These are phyloP conservation scores for Zygaena filipendulae DNA, from an alignment of 2,888 invertebrate species.

Conservation along the genomic window DNA sequence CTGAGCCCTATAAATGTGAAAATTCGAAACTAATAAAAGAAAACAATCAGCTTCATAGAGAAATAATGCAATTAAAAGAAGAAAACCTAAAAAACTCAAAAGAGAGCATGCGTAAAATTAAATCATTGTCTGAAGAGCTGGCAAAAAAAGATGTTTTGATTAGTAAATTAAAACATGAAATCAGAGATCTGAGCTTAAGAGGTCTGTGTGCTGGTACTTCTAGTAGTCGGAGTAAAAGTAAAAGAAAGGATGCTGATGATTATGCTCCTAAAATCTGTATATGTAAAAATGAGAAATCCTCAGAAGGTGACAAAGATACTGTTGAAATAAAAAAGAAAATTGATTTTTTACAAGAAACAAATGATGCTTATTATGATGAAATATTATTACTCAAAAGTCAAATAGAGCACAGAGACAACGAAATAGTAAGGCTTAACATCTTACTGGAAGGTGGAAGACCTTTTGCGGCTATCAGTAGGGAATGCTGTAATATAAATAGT, in stretches of 20 bases:
- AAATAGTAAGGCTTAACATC: conserved; percentile 75
- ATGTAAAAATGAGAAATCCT: conserved; percentile 30
- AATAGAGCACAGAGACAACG: conserved; percentile 71
- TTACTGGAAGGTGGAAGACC: conserved; percentile 80
- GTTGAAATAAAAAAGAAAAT: conserved; percentile 52
- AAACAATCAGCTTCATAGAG: conserved; percentile 77
- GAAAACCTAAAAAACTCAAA: conserved; percentile 66
- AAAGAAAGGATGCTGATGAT: conserved; percentile 34
- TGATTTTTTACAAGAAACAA: conserved; percentile 48
- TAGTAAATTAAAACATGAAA: conserved; percentile 48
- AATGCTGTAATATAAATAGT: conserved; percentile 72
- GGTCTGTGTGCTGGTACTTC: conserved; percentile 54
- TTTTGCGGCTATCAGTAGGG: conserved; percentile 69
- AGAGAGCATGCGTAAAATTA: conserved; percentile 72
- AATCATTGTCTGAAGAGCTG: conserved; percentile 71
- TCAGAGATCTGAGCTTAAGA: conserved; percentile 50
- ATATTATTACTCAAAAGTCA: conserved; percentile 42
- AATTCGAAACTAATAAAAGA: conserved; percentile 80
- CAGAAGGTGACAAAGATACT: conserved; percentile 48
- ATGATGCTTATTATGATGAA: conserved; percentile 44
- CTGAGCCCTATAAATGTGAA: conserved; percentile 84
- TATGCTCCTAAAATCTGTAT: conserved; percentile 28
- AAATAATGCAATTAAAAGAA: conserved; percentile 74
- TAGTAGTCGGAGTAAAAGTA: conserved; percentile 52
- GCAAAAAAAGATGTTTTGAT: conserved; percentile 58